Conservation (phyloP, 2,888 invertebrate species). For the Meganola albula region DNA sequence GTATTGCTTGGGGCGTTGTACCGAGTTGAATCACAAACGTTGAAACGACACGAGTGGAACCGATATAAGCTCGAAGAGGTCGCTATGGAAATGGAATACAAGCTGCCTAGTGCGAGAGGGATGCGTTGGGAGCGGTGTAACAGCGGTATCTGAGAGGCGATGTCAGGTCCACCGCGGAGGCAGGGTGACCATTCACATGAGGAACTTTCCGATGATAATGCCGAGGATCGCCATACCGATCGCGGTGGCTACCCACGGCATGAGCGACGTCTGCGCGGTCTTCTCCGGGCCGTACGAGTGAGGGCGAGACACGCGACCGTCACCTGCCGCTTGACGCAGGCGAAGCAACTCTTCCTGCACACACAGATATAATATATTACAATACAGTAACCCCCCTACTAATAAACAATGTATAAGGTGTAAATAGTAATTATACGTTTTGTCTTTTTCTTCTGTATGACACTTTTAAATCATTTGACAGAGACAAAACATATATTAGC, state of each 20-base stretch:
- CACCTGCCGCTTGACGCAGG: constrained; percentile 68
- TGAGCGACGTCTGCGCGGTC: constrained; percentile 74
- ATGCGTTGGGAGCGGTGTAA: constrained; percentile 52
- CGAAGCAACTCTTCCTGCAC: constrained; percentile 81
- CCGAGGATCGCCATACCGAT: constrained; percentile 84
- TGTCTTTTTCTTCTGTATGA: no score
- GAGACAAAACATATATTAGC: no score
- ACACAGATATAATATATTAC: no score
- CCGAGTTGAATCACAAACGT: no score
- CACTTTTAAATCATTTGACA: no score
- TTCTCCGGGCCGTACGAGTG: constrained; percentile 76
- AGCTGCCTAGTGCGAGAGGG: constrained; percentile 49
- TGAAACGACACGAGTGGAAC: constrained; percentile 22
- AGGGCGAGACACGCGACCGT: constrained; percentile 52
- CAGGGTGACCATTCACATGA: constrained; percentile 81
- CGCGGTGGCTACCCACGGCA: constrained; percentile 82
- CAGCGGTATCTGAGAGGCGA: constrained; percentile 51
- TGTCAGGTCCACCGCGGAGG: constrained; percentile 43
- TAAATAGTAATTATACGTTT: no score
- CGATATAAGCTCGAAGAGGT: constrained; percentile 25
- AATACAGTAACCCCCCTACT: no score
- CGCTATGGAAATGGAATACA: constrained; percentile 31
- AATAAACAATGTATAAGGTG: no score
- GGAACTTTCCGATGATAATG: constrained; percentile 87
- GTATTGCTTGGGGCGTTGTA: no score